Percentiles rank a stretch among this genome's conserved stretches.
These are phyloP conservation scores for Hippoglossus hippoglossus DNA, from an alignment of 2,797 vertebrate species.

Conservation along the genomic window DNA sequence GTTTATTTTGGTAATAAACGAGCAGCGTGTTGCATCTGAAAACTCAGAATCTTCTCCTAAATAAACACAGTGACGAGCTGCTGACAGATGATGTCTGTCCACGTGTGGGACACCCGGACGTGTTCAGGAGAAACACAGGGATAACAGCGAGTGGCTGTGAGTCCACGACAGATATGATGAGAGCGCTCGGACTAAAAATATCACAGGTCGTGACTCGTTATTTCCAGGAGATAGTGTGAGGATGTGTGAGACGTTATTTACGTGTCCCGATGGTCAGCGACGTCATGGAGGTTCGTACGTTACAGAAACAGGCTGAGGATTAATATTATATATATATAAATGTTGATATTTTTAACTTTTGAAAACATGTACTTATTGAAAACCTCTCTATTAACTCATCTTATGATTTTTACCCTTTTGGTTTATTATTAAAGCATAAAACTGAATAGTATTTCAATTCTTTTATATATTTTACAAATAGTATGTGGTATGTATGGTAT, in stretches of 20 bases:
- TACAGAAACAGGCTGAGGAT: not conserved
- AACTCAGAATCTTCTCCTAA: not conserved
- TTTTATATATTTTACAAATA: too few relatives aligned
- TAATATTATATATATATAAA: not conserved
- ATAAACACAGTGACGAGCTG: slow-evolving; percentile 1
- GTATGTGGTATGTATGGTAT: too few relatives aligned
- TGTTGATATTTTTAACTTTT: not conserved
- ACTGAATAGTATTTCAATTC: too few relatives aligned
- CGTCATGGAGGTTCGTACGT: not conserved
- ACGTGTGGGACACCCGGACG: slow-evolving; percentile 14
- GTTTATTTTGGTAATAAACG: slow-evolving; percentile 19
- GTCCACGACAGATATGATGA: slow-evolving; percentile 13
- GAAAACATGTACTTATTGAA: not conserved
- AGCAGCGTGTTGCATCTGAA: not conserved
- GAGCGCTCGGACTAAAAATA: slow-evolving; percentile 48
- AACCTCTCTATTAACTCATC: too few relatives aligned
- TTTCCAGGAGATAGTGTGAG: slow-evolving; percentile 30
- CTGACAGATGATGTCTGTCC: not conserved
- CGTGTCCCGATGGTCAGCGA: not conserved
- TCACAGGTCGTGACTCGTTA: slow-evolving; percentile 31
- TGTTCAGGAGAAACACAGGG: slow-evolving; percentile 28
- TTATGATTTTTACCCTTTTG: too few relatives aligned
- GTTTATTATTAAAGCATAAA: too few relatives aligned
- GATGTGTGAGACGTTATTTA: not conserved
- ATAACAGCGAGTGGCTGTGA: slow-evolving; percentile 44